Base-by-base conservation (phyloP, 2,888 invertebrate species). In the Steinernema scapterisci region DNA sequence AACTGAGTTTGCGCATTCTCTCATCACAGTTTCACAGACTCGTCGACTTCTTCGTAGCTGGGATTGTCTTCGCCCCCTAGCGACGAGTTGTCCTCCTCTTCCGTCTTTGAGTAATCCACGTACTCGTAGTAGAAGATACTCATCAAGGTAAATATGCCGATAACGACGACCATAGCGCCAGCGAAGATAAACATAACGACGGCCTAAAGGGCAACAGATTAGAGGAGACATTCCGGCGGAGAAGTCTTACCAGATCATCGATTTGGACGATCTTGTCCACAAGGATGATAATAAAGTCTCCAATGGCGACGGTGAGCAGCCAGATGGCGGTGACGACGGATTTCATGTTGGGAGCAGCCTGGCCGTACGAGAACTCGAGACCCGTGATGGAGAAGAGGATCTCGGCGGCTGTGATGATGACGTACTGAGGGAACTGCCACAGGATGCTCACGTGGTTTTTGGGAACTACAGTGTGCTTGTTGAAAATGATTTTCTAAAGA, bases 241-340 rank as follows among this genome's bases (percentile, higher is more conserved):
- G 38, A 9, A 38, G 3, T 31, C 74, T 70, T 16, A 81, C 82
- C 75, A 82, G 52, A 70, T 79, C 76, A 0, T 74, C 73, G 73
- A 80, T 80, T 2, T 80, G n/a, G 52, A 79, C 73, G 75, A 79
- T 73, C 52, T 73, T 71, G 31, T 77, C 75, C 44, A 82, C 80
- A 31, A 63, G 23, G n/a, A 95, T 92, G 0, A 96, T 95, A 75
- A 97, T 92, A 45, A 96, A 89, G 89, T 97, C 96, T 45, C 97
- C 97, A 84, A 95, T 91, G 0, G 96, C 94, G 0, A 93, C 93
- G 0, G 95, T 95, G 51, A 97, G 90, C 16, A 95, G 90, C 94
- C 95, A 97, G 9, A 92, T 91, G 0, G 96, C 94, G 88, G 93
- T 93, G 71, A 97, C 89, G 0, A 97, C 92, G 0, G 96, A 94